Conservation (phyloP, 1,140 invertebrate genomes). For the Acromyrmex charruanus region DNA sequence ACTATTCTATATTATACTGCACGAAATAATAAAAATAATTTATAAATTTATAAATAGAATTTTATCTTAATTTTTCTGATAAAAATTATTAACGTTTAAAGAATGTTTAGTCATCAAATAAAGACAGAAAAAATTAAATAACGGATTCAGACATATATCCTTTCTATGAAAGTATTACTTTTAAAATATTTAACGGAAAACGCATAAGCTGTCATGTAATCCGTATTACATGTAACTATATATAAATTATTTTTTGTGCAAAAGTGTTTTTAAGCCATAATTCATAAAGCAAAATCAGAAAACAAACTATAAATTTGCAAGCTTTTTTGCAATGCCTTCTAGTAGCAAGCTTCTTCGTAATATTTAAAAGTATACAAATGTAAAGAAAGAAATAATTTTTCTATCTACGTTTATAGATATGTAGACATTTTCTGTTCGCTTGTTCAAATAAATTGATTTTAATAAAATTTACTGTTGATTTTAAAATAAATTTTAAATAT, state of each 20-base stretch:
- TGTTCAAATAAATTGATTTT: background rate
- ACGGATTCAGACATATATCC: background rate
- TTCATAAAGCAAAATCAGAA: background rate
- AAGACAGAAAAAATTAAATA: background rate
- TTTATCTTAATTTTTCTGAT: background rate
- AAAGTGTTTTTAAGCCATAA: constrained; percentile 10
- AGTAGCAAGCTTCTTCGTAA: background rate
- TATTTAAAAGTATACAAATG: background rate
- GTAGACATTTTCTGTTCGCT: background rate
- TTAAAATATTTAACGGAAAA: constrained; percentile 27
- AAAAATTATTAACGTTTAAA: background rate
- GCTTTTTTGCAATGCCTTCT: background rate
- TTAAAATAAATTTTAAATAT: background rate
- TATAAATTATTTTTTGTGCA: constrained; percentile 1
- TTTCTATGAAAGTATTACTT: constrained; percentile 7
- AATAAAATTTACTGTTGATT: background rate
- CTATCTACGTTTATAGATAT: background rate
- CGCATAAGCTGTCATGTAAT: background rate
- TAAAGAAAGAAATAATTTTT: background rate
- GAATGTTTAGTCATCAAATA: background rate
- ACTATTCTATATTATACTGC: too few relatives aligned
- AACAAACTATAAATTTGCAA: background rate
- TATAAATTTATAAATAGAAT: background rate
- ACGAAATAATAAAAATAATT: background rate
- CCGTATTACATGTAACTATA: background rate